Base-by-base conservation (phyloP, 2,797 vertebrate species). In the Sphaeramia orbicularis region DNA sequence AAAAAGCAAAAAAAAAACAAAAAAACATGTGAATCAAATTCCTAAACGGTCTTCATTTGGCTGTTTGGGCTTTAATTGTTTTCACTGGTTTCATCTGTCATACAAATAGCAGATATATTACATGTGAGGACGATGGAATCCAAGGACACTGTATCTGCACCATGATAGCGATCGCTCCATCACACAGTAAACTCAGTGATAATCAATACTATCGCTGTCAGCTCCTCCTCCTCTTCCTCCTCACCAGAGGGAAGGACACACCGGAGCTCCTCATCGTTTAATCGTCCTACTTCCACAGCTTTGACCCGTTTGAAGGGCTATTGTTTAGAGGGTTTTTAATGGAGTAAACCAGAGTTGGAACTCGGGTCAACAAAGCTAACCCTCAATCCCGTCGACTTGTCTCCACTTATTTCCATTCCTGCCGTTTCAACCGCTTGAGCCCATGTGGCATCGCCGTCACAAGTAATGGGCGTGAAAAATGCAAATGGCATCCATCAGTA, bases 181-280 rank as follows among this genome's bases (percentile, higher is more conserved):
- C 48, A 61, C 63, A 35, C 36, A 60, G 11, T 55, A 60, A 74
- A 52, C 75, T 76, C 63, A 59, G 2, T 50, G 45, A 68, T 64
- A 72, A 86, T 85, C 77, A 74, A 83, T 84, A 82, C 47, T 61
- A 58, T 81, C 44, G 35, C 61, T 78, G 66, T 64, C 78, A 73
- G 53, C 65, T 66, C 49, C 64, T 69, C 57, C 71, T 69, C 57
- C 71, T 30, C 27, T 27, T 30, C 27, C 7, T 30, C 27, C 30
- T 68, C 41, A 76, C 77, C 67, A 61, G 52, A 8, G 67, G 78
- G 76, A 83, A 76, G 74, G 74, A 71, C 74, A 57, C 2, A 45
- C 24, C 48, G 52, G 41, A 55, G 50, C 70, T 65, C 40, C 44
- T 54, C 65, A 63, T 75, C 62, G 62, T 37, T 74, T 61, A 12